These are phyloP conservation scores for Machaerirhynchus nigripectus DNA, from an alignment of 2,113 vertebrate species.

Conservation along the genomic window DNA sequence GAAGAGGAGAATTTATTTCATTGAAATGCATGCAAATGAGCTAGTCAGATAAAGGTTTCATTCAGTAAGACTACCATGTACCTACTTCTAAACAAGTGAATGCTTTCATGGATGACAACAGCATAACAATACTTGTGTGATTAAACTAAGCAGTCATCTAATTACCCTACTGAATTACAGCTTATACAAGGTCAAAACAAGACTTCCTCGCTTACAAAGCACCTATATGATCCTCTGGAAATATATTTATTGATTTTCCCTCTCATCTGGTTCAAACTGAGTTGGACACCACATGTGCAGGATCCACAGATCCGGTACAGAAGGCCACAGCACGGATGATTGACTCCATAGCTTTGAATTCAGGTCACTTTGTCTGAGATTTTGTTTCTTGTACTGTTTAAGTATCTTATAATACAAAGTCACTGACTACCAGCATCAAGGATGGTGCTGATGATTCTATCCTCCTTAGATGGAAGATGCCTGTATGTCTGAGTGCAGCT, in stretches of 20 bases:
- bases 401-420: neutral
- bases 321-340: neutral
- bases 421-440: neutral
- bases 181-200: neutral
- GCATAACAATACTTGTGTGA: neutral
- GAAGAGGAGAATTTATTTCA: neutral
- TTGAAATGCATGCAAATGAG: neutral
- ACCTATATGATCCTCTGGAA: neutral
- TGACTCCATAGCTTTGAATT: neutral
- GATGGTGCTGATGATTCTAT: neutral
- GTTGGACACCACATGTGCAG: fast-evolving
- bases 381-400: neutral
- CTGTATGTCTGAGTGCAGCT: neutral
- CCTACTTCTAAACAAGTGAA: neutral
- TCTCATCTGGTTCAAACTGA: neutral
- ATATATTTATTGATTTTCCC: neutral
- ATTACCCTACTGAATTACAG: neutral
- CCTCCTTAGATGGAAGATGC: neutral
- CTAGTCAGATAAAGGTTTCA: neutral
- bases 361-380: neutral
- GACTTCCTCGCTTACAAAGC: neutral
- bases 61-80: neutral
- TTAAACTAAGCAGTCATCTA: neutral
- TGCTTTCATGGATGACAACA: neutral
- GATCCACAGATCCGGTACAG: neutral